Base-by-base conservation (phyloP, 2,113 vertebrate species). In the Scophthalmus maximus region DNA sequence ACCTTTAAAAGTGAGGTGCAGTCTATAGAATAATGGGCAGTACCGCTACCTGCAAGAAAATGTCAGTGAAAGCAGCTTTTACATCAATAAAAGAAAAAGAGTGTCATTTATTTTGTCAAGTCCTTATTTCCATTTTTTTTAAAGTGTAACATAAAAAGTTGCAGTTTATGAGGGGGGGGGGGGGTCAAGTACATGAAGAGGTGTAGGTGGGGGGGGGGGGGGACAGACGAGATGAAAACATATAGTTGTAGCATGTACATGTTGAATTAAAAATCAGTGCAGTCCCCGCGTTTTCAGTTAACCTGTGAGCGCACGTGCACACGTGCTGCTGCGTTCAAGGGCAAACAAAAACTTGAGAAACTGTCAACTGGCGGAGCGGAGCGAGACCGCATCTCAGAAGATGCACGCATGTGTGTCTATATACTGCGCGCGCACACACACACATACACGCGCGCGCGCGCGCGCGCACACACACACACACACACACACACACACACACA, bases 321-420 rank as follows among this genome's bases (percentile, higher is more conserved):
- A n/a, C n/a, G n/a, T n/a, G n/a, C 49, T 6, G 75, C 47, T 82
- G 69, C 80, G 26, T 78, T 59, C 75, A 70, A 47, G 44, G 50
- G 38, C 29, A 50, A 32, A 56, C 65, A 5, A n/a, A 27, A 29
- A 44, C 42, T 44, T 44, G 23, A 7, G 18, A 71, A 50, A 50
- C 0, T 50, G 49, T 76, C 59, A 66, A 68, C 18, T 15, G 36
- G 10, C 32, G 52, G 20, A 56, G 57, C 68, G 57, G 20, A 61
- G 72, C 55, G 38, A 20, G 30, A 32, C 20, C 30, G 5, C 6
- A 15, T 55, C 14, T 25, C 30, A 49, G 50, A 63, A 23, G 52
- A 75, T 25, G 27, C 75, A 69, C 23, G 11, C 11, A 18, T 5
- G 14, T n/a, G n/a, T n/a, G n/a, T n/a, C n/a, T n/a, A 46, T 6